Conservation (phyloP, 2,888 invertebrate genomes). For the Hyposoter didymator region DNA sequence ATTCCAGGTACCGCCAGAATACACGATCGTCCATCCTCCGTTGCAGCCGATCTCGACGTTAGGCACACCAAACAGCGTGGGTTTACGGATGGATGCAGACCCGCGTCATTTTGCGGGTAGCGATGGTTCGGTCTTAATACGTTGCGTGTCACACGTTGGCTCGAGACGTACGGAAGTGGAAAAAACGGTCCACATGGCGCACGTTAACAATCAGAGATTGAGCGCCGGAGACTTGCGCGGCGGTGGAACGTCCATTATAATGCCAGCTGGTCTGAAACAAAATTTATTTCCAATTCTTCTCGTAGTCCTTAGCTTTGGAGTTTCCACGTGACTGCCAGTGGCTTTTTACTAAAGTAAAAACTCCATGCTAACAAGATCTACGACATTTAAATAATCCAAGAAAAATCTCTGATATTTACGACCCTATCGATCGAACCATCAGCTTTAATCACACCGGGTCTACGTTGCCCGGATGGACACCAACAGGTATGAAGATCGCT, state of each 20-base stretch:
- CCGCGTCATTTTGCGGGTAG: constrained; percentile 72
- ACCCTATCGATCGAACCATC: constrained; percentile 41
- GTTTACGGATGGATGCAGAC: constrained; percentile 77
- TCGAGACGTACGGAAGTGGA: constrained; percentile 69
- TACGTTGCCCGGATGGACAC: constrained; percentile 10
- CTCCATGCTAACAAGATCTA: constrained; percentile 16
- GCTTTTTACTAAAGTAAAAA: constrained; percentile 25
- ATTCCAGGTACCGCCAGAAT: constrained; percentile 75
- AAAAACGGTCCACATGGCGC: constrained; percentile 72
- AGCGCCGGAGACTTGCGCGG: constrained; percentile 75
- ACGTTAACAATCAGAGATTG: constrained; percentile 78
- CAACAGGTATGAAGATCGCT: constrained; percentile 28
- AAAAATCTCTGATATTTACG: not conserved
- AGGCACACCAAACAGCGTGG: constrained; percentile 74
- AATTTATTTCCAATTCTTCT: constrained; percentile 34
- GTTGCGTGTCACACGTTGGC: constrained; percentile 77
- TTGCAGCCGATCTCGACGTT: constrained; percentile 48
- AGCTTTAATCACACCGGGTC: constrained; percentile 14
- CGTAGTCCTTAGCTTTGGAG: constrained; percentile 29
- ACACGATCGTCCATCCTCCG: constrained; percentile 72
- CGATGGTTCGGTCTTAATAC: constrained; percentile 72
- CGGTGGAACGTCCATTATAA: constrained; percentile 42
- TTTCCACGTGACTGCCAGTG: constrained; percentile 61
- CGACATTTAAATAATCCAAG: constrained; percentile 23
- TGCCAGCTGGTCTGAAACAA: not conserved